These are phyloP conservation scores for Ptilonorhynchus violaceus DNA, from an alignment of 2,113 vertebrate genomes.

Conservation along the genomic window DNA sequence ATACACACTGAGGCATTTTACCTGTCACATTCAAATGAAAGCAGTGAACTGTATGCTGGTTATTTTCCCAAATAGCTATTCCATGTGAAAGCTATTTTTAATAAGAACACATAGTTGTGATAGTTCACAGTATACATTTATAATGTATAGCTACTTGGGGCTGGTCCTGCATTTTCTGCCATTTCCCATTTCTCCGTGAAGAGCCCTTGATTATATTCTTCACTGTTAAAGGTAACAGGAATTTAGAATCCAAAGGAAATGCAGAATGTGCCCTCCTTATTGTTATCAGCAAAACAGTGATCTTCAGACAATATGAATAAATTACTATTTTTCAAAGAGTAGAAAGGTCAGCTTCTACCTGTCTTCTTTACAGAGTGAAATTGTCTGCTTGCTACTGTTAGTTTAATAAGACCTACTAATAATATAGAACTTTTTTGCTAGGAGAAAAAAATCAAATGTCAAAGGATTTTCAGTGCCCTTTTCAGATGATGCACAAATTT, in stretches of 20 bases:
- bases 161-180: not conserved
- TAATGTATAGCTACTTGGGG: not conserved
- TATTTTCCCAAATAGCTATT: not conserved
- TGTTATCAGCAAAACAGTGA: not conserved
- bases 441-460: not conserved
- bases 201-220: not conserved
- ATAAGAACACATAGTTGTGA: not conserved
- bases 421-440: not conserved
- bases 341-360: slow-evolving; percentile 22
- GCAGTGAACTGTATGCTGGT: not conserved
- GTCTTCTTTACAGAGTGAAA: not conserved
- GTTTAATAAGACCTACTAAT: slow-evolving; percentile 28
- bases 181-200: not conserved
- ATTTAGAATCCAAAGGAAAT: not conserved
- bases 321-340: not conserved
- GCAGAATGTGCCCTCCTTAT: not conserved
- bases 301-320: slow-evolving; percentile 10
- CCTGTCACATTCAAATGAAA: not conserved
- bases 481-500: not conserved
- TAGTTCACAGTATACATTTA: not conserved
- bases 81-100: not conserved
- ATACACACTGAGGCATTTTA: not conserved
- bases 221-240: not conserved
- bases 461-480: not conserved
- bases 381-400: not conserved